Conservation (phyloP, 1,140 invertebrate species). For the Calliphora vicina region DNA sequence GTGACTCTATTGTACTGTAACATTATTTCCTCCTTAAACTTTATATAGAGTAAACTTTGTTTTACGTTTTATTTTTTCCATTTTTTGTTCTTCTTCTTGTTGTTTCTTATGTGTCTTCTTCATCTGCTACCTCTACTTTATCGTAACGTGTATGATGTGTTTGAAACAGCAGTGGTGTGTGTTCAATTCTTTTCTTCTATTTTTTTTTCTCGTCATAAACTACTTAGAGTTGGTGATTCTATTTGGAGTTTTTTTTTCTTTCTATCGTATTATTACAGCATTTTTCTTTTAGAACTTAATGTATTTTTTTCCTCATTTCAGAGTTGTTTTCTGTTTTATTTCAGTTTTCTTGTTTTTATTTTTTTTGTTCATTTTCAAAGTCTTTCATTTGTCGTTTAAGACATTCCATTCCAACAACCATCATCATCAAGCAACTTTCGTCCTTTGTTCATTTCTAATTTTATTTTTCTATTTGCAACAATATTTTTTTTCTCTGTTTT, state of each 20-base stretch:
- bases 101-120: neutral
- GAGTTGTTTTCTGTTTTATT: neutral
- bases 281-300: neutral
- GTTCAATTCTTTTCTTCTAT: neutral
- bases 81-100: neutral
- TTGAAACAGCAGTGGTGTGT: neutral
- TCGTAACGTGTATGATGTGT: neutral
- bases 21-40: neutral
- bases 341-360: neutral
- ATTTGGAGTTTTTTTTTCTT: slow-evolving; percentile 16
- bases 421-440: neutral
- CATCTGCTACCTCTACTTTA: neutral
- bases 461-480: neutral
- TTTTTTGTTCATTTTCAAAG: neutral
- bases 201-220: slow-evolving; percentile 10
- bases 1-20: neutral
- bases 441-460: neutral
- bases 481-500: neutral
- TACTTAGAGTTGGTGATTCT: slow-evolving; percentile 23
- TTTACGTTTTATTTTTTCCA: neutral
- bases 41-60: neutral
- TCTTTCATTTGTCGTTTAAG: slow-evolving; percentile 6
- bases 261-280: neutral
- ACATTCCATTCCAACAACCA: neutral
- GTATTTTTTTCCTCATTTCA: neutral